Percentiles rank a stretch among this genome's conserved stretches.
Conservation (phyloP, 2,113 vertebrate species). For the Pao palembangensis region DNA sequence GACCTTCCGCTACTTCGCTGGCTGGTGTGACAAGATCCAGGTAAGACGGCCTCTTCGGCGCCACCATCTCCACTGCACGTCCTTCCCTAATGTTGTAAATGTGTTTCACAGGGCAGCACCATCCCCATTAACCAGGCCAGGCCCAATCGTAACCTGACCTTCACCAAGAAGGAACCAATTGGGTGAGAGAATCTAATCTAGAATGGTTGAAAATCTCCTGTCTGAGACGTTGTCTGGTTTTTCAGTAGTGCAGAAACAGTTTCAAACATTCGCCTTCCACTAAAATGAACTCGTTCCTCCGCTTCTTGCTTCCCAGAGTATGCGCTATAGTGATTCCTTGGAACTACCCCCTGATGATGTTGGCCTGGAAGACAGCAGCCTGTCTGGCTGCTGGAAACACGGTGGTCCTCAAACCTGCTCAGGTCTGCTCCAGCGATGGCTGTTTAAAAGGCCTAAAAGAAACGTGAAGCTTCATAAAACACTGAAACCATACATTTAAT, state of each 20-base stretch:
- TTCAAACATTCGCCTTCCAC: too few species aligned
- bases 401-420: conserved; percentile 83
- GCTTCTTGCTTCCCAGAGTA: conserved; percentile 62
- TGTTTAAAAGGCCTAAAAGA: too few species aligned
- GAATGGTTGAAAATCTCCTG: neutral
- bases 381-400: conserved; percentile 87
- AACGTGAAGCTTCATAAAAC: too few species aligned
- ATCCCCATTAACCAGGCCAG: conserved; percentile 83
- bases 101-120: conserved; percentile 71
- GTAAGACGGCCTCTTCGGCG: conserved; percentile 35
- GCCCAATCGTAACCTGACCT: conserved; percentile 81
- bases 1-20: conserved; percentile 81
- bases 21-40: conserved; percentile 84
- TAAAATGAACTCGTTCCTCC: too few species aligned
- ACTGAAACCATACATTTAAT: too few species aligned
- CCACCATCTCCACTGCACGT: too few species aligned
- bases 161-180: conserved; percentile 79
- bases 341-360: conserved; percentile 91
- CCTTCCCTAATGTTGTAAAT: neutral
- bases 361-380: conserved; percentile 85
- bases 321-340: conserved; percentile 87
- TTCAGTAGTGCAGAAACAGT: too few species aligned
- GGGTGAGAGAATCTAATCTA: conserved; percentile 64
- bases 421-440: conserved; percentile 61
- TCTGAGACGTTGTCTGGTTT: too few species aligned